phyloP scores from a whole-genome alignment of 2,888 invertebrate species.

The Sturmia bella region DNA sequence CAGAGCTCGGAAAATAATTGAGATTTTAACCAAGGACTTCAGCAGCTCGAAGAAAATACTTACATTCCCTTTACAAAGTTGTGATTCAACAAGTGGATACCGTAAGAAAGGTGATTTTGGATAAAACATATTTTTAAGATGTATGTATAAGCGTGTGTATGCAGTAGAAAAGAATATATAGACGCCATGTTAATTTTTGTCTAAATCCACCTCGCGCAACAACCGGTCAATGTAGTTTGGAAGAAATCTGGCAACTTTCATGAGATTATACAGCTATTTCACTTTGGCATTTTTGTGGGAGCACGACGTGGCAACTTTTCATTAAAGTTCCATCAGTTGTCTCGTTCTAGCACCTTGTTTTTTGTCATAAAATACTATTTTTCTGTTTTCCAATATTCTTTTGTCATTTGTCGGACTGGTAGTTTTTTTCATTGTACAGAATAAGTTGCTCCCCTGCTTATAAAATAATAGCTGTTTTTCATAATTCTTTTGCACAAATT shows the following conservation, averaged over 20 bases:
- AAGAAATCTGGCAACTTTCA: constrained; percentile 53
- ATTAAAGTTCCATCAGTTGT: constrained; percentile 34
- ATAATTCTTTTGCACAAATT: constrained; percentile 75
- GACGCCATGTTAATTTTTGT: constrained; percentile 60
- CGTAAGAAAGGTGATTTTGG: constrained; percentile 80
- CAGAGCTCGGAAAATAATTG: constrained; percentile 15
- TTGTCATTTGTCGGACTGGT: constrained; percentile 66
- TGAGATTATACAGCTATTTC: constrained; percentile 41
- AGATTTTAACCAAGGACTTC: constrained; percentile 11
- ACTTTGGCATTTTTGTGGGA: constrained; percentile 53
- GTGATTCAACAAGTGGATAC: constrained; percentile 78
- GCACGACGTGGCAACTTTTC: constrained; percentile 78
- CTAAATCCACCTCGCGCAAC: constrained; percentile 48
- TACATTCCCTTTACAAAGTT: constrained; percentile 80
- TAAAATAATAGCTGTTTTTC: constrained; percentile 76
- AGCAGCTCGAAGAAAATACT: constrained; percentile 70
- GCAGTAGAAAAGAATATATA: constrained; percentile 29
- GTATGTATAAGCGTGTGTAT: constrained; percentile 51
- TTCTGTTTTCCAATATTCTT: constrained; percentile 43
- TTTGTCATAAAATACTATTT: constrained; percentile 53
- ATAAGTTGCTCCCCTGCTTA: constrained; percentile 77
- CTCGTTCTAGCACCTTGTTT: constrained; percentile 44
- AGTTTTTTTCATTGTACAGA: constrained; percentile 72
- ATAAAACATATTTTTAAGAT: constrained; percentile 77
- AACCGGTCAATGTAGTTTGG: constrained; percentile 30